Percentiles rank a stretch among this genome's conserved stretches.
These are phyloP conservation scores for Podiceps cristatus DNA, from an alignment of 2,113 vertebrate genomes.

Conservation along the genomic window DNA sequence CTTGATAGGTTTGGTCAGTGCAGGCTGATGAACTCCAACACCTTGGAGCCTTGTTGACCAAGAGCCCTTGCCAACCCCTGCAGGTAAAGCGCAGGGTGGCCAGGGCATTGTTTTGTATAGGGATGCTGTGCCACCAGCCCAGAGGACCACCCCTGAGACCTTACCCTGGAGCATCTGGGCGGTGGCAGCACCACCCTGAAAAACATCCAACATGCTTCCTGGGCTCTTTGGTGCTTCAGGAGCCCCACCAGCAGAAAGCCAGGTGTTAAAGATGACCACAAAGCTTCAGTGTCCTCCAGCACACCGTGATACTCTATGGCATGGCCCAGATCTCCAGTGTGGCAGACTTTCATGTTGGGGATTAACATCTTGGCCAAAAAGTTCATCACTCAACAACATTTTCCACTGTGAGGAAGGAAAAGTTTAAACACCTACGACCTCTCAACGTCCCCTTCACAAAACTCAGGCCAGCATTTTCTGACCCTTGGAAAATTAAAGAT, in stretches of 20 bases:
- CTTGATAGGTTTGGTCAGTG: background rate
- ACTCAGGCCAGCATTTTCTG: background rate
- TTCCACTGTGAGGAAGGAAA: background rate
- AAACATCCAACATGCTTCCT: background rate
- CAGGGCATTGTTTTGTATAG: fast-evolving
- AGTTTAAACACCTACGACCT: background rate
- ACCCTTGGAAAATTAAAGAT: background rate
- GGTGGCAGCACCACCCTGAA: background rate
- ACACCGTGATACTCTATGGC: fast-evolving
- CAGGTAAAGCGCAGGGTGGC: background rate
- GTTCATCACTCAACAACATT: background rate
- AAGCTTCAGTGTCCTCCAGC: background rate
- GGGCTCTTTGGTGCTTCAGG: background rate
- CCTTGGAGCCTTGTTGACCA: background rate
- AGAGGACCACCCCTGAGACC: fast-evolving
- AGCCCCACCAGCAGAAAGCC: background rate
- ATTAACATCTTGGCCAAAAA: background rate
- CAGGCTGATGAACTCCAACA: background rate
- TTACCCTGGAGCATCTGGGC: background rate
- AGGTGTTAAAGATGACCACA: background rate
- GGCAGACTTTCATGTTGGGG: background rate
- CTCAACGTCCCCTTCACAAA: background rate
- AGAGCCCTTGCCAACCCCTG: background rate
- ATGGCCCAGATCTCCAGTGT: background rate
- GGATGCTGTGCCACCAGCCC: background rate